These are phyloP conservation scores for Triops longicaudatus DNA, from an alignment of 1,140 invertebrate species.

Conservation along the genomic window DNA sequence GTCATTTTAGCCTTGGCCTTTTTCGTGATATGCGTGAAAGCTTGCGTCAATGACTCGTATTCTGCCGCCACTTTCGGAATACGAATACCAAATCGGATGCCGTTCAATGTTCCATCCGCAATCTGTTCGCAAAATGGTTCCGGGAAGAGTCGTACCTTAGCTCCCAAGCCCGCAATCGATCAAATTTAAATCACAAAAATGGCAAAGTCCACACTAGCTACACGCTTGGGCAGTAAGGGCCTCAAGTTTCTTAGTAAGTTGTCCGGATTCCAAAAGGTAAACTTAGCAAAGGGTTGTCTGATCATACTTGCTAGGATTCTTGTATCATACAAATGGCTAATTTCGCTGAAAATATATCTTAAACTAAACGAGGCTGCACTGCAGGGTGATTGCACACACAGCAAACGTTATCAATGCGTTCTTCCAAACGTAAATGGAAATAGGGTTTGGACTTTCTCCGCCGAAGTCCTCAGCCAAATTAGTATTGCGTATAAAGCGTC, in stretches of 20 bases:
- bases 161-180: background rate
- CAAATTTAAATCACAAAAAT: background rate
- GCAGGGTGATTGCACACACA: background rate
- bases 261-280: background rate
- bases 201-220: background rate
- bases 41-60: background rate
- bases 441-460: background rate
- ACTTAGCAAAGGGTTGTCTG: background rate
- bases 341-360: background rate
- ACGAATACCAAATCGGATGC: background rate
- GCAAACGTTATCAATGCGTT: background rate
- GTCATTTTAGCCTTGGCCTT: constrained; percentile 14
- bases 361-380: background rate
- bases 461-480: background rate
- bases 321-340: background rate
- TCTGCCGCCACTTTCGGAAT: background rate
- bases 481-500: background rate
- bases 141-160: background rate
- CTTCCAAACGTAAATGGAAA: background rate
- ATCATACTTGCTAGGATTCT: background rate
- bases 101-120: background rate
- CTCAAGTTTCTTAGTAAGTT: background rate
- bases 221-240: background rate
- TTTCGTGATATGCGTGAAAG: background rate
- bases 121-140: background rate